Evolutionary conservation across 2,888 invertebrate genomes (phyloP).

Genomic region (Volucella bombylans): DNA sequence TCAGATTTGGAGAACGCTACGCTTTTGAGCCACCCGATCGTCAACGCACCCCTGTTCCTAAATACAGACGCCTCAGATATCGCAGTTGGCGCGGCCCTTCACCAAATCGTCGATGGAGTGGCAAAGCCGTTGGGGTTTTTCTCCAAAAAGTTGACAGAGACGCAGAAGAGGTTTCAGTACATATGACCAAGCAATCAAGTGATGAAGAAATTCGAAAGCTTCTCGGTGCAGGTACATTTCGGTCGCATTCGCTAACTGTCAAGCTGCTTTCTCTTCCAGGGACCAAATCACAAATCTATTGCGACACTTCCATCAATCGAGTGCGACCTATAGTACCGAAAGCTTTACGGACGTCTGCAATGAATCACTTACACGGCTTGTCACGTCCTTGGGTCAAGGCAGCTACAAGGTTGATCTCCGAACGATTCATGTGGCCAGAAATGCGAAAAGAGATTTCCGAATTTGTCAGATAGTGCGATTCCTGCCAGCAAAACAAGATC

Average conservation of each 20-base stretch:
- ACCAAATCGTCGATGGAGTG: conserved; percentile 46
- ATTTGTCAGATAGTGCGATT: background rate
- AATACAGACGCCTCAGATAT: conserved; percentile 57
- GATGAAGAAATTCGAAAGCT: too few relatives aligned
- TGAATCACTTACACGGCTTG: background rate
- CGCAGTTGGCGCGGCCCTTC: conserved; percentile 49
- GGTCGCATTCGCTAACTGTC: background rate
- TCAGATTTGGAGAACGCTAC: conserved; percentile 28
- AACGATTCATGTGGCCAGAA: too few relatives aligned
- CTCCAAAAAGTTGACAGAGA: conserved; percentile 77
- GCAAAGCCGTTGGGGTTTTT: conserved; percentile 74
- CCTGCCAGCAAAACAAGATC: background rate
- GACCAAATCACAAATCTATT: too few relatives aligned
- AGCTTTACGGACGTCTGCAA: too few relatives aligned
- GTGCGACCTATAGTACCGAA: too few relatives aligned
- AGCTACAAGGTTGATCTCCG: background rate
- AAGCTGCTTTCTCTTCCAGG: conserved; percentile 14
- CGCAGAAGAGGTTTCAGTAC: conserved; percentile 77
- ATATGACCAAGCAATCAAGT: conserved; percentile 76
- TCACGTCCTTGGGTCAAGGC: conserved; percentile 18
- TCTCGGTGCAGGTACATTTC: background rate
- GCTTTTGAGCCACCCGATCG: conserved; percentile 12
- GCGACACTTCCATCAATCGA: too few relatives aligned
- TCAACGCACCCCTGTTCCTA: conserved; percentile 24
- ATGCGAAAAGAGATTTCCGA: too few relatives aligned